A percentile compares a stretch with the other conserved stretches of the same genome.
Evolutionary conservation across 2,888 invertebrate genomes (phyloP).

Genomic region (Aethes cnicana): DNA sequence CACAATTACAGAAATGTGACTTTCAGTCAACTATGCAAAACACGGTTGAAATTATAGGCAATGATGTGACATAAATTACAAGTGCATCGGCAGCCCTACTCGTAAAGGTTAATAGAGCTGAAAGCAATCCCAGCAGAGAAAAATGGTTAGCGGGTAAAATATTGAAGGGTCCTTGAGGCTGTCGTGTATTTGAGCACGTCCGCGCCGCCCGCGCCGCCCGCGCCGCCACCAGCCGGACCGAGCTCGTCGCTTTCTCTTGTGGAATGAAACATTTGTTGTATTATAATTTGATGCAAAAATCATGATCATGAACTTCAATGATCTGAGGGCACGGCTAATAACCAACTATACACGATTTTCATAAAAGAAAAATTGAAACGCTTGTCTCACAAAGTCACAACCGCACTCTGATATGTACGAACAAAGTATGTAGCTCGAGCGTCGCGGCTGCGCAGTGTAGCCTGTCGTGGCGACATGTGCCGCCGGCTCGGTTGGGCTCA

Average conservation of each 20-base stretch:
- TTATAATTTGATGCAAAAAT: no score
- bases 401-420: neutral
- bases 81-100: slow-evolving; percentile 25
- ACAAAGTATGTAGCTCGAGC: neutral
- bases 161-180: slow-evolving; percentile 36
- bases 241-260: no score
- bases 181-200: slow-evolving; percentile 42
- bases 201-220: slow-evolving; percentile 31
- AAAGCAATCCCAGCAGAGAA: slow-evolving; percentile 36
- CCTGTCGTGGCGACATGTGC: neutral
- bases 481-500: no score
- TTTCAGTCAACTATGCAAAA: no score
- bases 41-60: no score
- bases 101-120: slow-evolving; percentile 37
- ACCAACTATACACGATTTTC: no score
- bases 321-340: no score
- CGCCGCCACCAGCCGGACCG: no score
- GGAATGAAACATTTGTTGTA: no score
- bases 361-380: no score
- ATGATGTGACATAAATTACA: slow-evolving; percentile 7
- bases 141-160: slow-evolving; percentile 38
- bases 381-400: neutral
- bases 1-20: no score
- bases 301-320: no score
- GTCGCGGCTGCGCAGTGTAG: slow-evolving; percentile 22